A percentile compares a stretch with the other conserved stretches of the same genome.
Conservation (phyloP, 2,888 invertebrate genomes). For the Melieria omissa region DNA sequence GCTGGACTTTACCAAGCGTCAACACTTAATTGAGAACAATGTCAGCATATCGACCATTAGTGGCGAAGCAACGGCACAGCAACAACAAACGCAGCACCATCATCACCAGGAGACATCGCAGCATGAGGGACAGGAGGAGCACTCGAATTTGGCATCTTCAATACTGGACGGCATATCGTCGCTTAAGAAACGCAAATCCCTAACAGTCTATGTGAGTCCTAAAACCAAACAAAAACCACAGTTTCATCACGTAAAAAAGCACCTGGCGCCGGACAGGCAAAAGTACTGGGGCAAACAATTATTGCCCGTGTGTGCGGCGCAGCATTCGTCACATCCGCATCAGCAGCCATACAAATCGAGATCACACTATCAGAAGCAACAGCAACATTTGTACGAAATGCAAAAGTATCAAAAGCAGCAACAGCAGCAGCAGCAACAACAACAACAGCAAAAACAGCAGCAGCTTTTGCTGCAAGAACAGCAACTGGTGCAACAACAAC, state of each 20-base stretch:
- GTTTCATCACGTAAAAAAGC: too few species aligned
- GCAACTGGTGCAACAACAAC: constrained; percentile 30
- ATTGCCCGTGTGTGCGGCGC: too few species aligned
- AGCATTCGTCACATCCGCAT: constrained; percentile 30
- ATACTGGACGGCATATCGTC: constrained; percentile 64
- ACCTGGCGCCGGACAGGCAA: too few species aligned
- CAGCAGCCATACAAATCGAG: constrained; percentile 24
- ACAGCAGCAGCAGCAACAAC: constrained; percentile 32
- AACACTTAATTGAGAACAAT: constrained; percentile 48
- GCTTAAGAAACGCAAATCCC: constrained; percentile 63
- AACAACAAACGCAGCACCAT: constrained; percentile 40
- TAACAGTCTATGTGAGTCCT: constrained; percentile 66
- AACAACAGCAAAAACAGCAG: constrained; percentile 23
- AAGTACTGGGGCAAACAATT: too few species aligned
- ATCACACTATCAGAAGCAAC: constrained; percentile 25
- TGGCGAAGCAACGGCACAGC: constrained; percentile 41
- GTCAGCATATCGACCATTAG: constrained; percentile 42
- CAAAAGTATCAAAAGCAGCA: constrained; percentile 33
- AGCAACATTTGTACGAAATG: constrained; percentile 14
- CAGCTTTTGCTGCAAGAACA: constrained; percentile 29
- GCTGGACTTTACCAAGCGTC: constrained; percentile 57
- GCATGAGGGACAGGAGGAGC: constrained; percentile 38
- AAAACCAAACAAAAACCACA: constrained; percentile 42
- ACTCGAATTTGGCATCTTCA: constrained; percentile 46
- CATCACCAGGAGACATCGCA: constrained; percentile 42